These are phyloP conservation scores for Tenthredo notha DNA, from an alignment of 2,888 invertebrate species.

Conservation along the genomic window DNA sequence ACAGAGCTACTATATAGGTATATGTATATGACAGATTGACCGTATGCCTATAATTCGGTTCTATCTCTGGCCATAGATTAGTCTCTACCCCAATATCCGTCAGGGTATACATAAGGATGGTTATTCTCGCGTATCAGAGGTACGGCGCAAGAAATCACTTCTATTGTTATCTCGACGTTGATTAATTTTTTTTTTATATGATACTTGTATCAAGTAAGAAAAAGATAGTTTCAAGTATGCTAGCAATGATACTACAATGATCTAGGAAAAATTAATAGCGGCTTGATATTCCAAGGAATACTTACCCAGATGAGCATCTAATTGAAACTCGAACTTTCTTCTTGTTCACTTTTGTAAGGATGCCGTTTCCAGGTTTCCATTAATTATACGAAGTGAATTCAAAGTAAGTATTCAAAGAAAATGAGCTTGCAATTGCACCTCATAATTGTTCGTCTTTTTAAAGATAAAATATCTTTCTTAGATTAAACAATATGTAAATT, in stretches of 20 bases:
- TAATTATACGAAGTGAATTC: background rate
- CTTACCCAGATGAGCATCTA: background rate
- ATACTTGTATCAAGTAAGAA: background rate
- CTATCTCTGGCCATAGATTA: constrained; percentile 46
- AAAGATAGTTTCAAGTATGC: background rate
- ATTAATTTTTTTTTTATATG: constrained; percentile 16
- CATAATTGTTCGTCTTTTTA: background rate
- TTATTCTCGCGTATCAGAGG: background rate
- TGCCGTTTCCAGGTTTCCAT: background rate
- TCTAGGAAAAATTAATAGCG: background rate
- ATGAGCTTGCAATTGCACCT: background rate
- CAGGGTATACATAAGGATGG: constrained; percentile 22
- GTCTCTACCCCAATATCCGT: constrained; percentile 43
- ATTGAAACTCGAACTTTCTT: background rate
- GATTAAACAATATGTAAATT: background rate
- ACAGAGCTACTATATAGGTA: background rate
- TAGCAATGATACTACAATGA: background rate
- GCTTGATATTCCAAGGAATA: background rate
- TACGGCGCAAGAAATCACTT: background rate
- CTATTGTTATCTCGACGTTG: constrained; percentile 34
- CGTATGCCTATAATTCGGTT: background rate
- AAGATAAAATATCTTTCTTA: background rate
- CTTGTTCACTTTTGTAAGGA: background rate
- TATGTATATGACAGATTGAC: background rate
- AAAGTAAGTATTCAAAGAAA: background rate